Evolutionary conservation across 2,888 invertebrate genomes (phyloP).

Genomic region (Alloplasta piceator): DNA sequence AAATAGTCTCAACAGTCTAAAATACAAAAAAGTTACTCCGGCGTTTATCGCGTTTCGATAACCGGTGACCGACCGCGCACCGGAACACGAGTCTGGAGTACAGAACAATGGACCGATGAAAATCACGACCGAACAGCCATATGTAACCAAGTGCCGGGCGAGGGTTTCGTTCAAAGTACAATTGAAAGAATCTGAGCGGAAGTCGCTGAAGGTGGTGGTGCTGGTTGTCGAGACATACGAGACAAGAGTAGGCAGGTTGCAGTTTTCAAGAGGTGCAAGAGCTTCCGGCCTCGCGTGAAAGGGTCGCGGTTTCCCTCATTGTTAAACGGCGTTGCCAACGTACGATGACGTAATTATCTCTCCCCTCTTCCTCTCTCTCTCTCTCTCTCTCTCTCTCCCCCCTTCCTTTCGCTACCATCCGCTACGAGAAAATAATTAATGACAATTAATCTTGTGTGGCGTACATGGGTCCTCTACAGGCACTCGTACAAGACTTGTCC

Average conservation of each 20-base stretch:
- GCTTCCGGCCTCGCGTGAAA: constrained; percentile 78
- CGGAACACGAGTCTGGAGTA: constrained; percentile 49
- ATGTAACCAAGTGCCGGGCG: constrained; percentile 23
- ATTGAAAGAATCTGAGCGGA: constrained; percentile 77
- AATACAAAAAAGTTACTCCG: not conserved
- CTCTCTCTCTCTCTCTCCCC: constrained; percentile 3
- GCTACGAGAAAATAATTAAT: constrained; percentile 82
- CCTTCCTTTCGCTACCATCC: constrained; percentile 52
- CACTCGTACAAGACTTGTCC: constrained; percentile 37
- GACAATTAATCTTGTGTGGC: constrained; percentile 83
- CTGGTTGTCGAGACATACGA: constrained; percentile 59
- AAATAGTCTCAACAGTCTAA: not conserved
- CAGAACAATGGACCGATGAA: constrained; percentile 59
- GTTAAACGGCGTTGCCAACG: constrained; percentile 75
- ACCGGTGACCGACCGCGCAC: constrained; percentile 52
- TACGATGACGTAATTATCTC: constrained; percentile 81
- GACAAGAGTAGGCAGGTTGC: constrained; percentile 69
- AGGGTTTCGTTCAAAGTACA: constrained; percentile 62
- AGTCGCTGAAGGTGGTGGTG: constrained; percentile 63
- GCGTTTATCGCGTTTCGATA: not conserved
- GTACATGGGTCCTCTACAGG: constrained; percentile 56
- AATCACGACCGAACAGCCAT: constrained; percentile 44
- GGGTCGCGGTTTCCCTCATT: constrained; percentile 79
- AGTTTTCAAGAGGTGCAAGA: constrained; percentile 76
- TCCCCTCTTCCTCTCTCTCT: constrained; percentile 17